phyloP scores from a whole-genome alignment of 2,797 vertebrate genomes.

The Nyctibius grandis region DNA sequence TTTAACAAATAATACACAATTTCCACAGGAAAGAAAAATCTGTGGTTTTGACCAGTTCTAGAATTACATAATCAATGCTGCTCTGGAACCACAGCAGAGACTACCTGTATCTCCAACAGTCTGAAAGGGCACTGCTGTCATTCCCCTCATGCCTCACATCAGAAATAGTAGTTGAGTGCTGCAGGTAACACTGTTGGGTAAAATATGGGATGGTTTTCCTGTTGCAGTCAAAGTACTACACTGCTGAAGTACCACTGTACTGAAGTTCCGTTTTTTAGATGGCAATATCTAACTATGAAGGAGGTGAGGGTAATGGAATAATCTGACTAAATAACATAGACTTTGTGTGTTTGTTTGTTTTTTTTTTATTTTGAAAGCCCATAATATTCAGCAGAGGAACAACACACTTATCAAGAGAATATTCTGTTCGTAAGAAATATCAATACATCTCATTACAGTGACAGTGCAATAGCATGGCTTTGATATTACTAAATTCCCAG shows the following conservation, averaged over 20 bases:
- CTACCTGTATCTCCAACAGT: not conserved
- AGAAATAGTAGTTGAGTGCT: not conserved
- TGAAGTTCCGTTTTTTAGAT: not conserved
- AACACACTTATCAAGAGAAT: not conserved
- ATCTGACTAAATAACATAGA: not conserved
- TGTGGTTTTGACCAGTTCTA: not conserved
- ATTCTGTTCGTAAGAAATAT: conserved; percentile 37
- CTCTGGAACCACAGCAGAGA: not conserved
- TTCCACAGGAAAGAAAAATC: not conserved
- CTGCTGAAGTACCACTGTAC: not conserved
- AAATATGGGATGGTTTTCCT: not conserved
- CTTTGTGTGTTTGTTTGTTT: not conserved
- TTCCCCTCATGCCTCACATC: not conserved
- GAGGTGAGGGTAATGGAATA: not conserved
- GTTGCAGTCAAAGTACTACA: not conserved
- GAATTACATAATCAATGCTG: not conserved
- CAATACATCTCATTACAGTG: conserved; percentile 45
- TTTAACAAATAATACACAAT: not conserved
- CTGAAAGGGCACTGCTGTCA: not conserved
- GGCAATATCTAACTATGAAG: not conserved
- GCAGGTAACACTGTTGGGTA: not conserved
- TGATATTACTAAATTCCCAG: conserved; percentile 72
- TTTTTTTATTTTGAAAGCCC: not conserved
- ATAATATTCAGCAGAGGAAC: conserved; percentile 1
- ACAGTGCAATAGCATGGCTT: not conserved